phyloP scores from a whole-genome alignment of 2,113 vertebrate genomes.

The Natator depressus region DNA sequence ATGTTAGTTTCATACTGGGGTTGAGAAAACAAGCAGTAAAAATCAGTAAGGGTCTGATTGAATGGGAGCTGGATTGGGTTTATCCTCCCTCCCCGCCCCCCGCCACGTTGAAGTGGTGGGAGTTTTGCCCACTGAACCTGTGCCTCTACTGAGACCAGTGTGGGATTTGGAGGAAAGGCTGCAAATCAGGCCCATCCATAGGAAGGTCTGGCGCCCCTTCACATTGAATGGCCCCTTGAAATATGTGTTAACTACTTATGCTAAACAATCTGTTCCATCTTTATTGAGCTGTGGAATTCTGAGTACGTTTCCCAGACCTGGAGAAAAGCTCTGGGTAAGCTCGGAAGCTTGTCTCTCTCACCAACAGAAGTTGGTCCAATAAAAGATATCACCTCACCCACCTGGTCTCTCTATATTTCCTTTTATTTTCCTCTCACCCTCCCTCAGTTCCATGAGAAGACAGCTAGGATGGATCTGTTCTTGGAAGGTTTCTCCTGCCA shows the following conservation, averaged over 20 bases:
- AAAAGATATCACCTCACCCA: not conserved
- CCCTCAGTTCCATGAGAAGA: not conserved
- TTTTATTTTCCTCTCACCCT: not conserved
- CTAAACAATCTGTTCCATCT: not conserved
- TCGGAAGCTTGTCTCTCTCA: not conserved
- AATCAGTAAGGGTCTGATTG: not conserved
- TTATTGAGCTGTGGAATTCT: not conserved
- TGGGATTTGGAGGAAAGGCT: not conserved
- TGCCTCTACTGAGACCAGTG: not conserved
- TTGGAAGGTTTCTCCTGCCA: not conserved
- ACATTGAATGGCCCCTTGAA: not conserved
- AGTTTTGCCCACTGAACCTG: not conserved
- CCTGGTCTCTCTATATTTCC: not conserved
- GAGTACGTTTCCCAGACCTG: not conserved
- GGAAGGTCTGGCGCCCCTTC: not conserved
- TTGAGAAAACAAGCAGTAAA: not conserved
- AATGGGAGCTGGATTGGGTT: not conserved
- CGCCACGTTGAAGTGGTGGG: not conserved
- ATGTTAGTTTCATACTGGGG: not conserved
- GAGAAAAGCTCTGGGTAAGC: not conserved
- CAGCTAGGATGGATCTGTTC: not conserved
- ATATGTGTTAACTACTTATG: not conserved
- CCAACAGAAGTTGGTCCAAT: not conserved
- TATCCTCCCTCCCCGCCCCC: not conserved
- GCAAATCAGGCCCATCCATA: not conserved